phyloP scores from a whole-genome alignment of 2,797 vertebrate genomes.

The Syncerus caffer region DNA sequence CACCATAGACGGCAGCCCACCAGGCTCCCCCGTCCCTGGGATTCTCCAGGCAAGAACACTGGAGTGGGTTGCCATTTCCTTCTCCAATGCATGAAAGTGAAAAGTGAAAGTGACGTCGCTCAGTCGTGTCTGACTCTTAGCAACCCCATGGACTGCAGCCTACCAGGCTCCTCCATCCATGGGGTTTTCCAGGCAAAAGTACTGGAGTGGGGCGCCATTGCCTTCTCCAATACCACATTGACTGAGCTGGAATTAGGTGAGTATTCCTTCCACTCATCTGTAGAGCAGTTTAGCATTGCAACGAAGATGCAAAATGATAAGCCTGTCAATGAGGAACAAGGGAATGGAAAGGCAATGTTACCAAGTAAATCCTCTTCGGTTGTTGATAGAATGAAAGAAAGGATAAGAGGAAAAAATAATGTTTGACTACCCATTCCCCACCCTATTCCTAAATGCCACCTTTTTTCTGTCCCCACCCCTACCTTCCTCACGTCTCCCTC shows the following conservation, averaged over 20 bases:
- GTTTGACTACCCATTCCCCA: background rate
- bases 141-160: background rate
- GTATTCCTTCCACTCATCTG: background rate
- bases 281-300: background rate
- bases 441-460: background rate
- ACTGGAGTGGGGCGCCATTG: too few species aligned
- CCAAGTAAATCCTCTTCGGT: background rate
- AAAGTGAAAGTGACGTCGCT: background rate
- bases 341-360: background rate
- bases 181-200: background rate
- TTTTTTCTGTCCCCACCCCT: too few species aligned
- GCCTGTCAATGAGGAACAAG: background rate
- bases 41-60: background rate
- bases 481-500: background rate
- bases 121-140: background rate
- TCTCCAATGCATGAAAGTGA: background rate
- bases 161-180: background rate
- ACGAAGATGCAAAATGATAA: background rate
- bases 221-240: background rate
- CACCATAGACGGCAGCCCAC: background rate
- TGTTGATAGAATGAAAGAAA: background rate
- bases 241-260: background rate
- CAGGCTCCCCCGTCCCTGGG: fast-evolving
- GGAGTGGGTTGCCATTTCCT: background rate
- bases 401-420: background rate